phyloP scores from a whole-genome alignment of 92 coral and sea anemone species.

The Heteractis magnifica region DNA sequence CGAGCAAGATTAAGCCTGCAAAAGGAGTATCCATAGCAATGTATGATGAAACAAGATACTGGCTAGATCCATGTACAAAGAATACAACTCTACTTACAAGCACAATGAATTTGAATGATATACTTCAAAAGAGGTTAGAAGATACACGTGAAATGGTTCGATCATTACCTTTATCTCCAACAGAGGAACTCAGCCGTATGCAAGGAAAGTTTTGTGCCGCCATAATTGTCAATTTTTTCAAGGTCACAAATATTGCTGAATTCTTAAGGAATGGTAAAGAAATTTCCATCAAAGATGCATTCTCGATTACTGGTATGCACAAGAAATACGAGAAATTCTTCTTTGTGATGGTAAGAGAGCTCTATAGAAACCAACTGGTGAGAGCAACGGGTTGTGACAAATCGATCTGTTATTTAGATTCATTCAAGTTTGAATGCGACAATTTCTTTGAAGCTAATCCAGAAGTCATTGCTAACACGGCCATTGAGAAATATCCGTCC shows the following conservation, averaged over 20 bases:
- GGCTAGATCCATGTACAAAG: background rate
- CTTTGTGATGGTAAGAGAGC: constrained; percentile 6
- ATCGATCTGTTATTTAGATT: constrained; percentile 1
- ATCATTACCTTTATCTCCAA: constrained; percentile 7
- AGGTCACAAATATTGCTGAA: background rate
- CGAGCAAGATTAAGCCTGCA: constrained; percentile 4
- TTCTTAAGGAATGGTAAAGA: background rate
- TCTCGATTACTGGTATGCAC: background rate
- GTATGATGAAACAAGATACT: background rate
- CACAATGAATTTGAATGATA: background rate
- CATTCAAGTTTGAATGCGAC: constrained; percentile 5
- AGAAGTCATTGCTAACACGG: background rate
- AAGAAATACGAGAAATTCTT: background rate
- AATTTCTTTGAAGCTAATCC: background rate
- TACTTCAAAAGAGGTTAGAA: constrained; percentile 7
- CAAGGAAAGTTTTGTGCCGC: background rate
- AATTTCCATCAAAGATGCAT: background rate
- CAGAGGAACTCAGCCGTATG: background rate
- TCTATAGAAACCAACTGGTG: background rate
- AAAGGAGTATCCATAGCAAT: background rate
- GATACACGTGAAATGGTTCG: background rate
- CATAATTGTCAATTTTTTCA: background rate
- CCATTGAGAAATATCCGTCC: background rate
- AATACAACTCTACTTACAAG: background rate
- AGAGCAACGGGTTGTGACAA: background rate